Evolutionary conservation across 2,888 invertebrate genomes (phyloP).

Genomic region (Lepas anatifera): DNA sequence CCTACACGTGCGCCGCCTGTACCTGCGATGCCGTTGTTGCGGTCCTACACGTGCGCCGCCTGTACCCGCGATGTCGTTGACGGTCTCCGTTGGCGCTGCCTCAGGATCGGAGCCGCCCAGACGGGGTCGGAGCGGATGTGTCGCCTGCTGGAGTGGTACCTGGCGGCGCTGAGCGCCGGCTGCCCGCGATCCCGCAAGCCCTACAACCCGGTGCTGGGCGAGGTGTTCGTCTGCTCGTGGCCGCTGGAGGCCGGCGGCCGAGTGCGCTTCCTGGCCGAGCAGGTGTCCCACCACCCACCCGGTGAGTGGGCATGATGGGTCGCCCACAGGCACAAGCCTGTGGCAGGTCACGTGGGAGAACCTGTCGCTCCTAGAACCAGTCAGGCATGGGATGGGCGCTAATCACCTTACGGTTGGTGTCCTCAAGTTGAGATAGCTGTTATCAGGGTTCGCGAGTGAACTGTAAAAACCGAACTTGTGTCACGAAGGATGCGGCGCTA

Average conservation of each 20-base stretch:
- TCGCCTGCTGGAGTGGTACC: constrained; percentile 39
- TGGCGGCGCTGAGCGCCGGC: constrained; percentile 35
- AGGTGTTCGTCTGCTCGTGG: constrained; percentile 43
- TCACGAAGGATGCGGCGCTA: no score
- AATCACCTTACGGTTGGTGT: no score
- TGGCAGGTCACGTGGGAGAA: no score
- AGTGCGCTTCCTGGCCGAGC: constrained; percentile 36
- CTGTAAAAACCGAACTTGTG: no score
- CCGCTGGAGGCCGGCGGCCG: constrained; percentile 20
- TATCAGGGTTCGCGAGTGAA: no score
- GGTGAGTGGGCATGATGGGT: constrained; percentile 32
- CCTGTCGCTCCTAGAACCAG: no score
- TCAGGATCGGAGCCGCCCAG: constrained; percentile 63
- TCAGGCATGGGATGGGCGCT: no score
- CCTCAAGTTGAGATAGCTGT: no score
- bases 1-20: no score
- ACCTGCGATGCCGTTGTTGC: no score
- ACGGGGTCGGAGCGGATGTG: constrained; percentile 75
- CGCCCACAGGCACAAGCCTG: no score
- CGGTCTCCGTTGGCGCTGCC: background rate
- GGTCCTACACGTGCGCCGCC: no score
- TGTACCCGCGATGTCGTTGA: background rate
- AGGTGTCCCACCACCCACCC: constrained; percentile 42
- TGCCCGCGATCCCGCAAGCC: constrained; percentile 38
- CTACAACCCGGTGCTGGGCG: constrained; percentile 43